These are phyloP conservation scores for Cyclophora albipunctata DNA, from an alignment of 2,888 invertebrate species.

Conservation along the genomic window DNA sequence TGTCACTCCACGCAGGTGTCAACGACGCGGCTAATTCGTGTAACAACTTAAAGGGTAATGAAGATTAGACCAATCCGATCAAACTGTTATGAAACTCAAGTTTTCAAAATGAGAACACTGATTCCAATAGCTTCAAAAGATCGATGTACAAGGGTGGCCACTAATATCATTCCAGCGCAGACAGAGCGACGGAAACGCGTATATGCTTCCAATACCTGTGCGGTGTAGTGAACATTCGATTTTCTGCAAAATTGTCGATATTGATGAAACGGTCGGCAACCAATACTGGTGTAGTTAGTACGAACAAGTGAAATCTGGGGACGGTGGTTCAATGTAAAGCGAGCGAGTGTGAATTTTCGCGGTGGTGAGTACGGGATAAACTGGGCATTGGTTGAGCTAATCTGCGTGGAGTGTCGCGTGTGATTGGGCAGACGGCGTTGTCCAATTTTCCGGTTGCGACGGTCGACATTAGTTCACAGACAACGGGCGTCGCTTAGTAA, in stretches of 20 bases:
- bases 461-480: conserved; percentile 58
- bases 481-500: conserved; percentile 51
- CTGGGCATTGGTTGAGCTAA: conserved; percentile 63
- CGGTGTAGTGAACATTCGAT: conserved; percentile 32
- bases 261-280: conserved; percentile 32
- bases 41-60: conserved; percentile 2
- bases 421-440: conserved; percentile 69
- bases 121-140: conserved; percentile 23
- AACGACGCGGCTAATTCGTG: too few species aligned
- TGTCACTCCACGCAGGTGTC: too few species aligned
- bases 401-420: conserved; percentile 72
- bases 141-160: conserved; percentile 36
- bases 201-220: conserved; percentile 47
- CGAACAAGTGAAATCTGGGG: conserved; percentile 26
- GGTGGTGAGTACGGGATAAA: conserved; percentile 35
- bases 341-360: conserved; percentile 50
- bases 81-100: too few species aligned
- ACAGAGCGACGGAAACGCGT: conserved; percentile 52
- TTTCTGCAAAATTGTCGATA: conserved; percentile 29
- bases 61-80: conserved; percentile 16
- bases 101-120: not conserved
- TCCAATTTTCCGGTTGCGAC: conserved; percentile 71
- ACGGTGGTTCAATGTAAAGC: conserved; percentile 53
- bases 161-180: conserved; percentile 51
- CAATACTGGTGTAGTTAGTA: conserved; percentile 47